phyloP scores from a whole-genome alignment of 1,140 invertebrate genomes.

The Gonioctena quinquepunctata region DNA sequence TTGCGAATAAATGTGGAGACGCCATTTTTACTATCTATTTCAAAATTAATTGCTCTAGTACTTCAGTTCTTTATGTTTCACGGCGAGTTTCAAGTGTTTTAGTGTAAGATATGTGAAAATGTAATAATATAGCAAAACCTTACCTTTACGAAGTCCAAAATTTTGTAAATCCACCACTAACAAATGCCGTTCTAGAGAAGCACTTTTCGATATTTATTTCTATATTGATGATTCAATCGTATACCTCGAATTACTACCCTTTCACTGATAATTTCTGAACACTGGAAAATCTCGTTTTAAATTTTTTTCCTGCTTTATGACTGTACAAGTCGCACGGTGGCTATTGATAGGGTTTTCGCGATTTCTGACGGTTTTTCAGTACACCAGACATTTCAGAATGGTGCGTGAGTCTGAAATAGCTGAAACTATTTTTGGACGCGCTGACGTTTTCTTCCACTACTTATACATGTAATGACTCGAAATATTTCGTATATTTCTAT shows the following conservation, averaged over 20 bases:
- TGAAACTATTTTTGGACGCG: slow-evolving; percentile 39
- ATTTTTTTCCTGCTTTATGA: not conserved
- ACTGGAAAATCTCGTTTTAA: not conserved
- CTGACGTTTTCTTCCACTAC: slow-evolving; percentile 27
- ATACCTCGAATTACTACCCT: not conserved
- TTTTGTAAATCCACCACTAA: not conserved
- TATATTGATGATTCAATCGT: not conserved
- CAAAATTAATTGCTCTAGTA: too few species aligned
- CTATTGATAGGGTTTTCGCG: slow-evolving; percentile 16
- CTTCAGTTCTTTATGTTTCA: too few species aligned
- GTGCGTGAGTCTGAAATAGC: slow-evolving; percentile 44
- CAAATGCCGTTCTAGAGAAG: not conserved
- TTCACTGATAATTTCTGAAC: not conserved
- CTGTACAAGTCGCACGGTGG: not conserved
- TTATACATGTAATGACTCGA: slow-evolving; percentile 16
- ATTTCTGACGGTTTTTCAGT: slow-evolving; percentile 28
- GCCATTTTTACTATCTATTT: too few species aligned
- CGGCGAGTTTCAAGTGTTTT: too few species aligned
- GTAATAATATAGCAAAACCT: too few species aligned
- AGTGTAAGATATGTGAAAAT: too few species aligned
- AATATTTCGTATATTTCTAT: slow-evolving; percentile 16
- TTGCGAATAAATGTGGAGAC: too few species aligned
- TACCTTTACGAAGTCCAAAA: not conserved
- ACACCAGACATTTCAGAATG: slow-evolving; percentile 38
- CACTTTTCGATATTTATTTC: not conserved